Conservation (phyloP, 2,797 vertebrate species). For the Lerista edwardsae region DNA sequence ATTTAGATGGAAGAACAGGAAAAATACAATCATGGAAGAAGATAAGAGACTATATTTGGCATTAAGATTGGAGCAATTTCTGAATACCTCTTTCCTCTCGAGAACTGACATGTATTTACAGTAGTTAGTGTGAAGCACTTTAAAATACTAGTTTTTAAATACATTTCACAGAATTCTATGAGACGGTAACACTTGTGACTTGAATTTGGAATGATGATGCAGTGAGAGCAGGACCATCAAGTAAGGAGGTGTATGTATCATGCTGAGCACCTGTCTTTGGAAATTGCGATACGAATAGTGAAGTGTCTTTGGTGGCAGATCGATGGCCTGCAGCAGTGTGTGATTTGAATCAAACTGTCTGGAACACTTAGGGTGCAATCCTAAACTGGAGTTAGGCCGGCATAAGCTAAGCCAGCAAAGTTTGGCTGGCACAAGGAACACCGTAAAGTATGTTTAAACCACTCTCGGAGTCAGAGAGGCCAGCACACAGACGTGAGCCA, state of each 20-base stretch:
- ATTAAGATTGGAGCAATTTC: conserved; percentile 48
- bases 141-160: conserved; percentile 57
- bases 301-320: background rate
- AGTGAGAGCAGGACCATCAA: background rate
- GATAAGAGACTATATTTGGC: conserved; percentile 57
- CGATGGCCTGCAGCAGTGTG: background rate
- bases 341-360: background rate
- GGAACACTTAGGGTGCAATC: too few species aligned
- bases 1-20: conserved; percentile 35
- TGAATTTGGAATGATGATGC: background rate
- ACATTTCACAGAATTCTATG: conserved; percentile 25
- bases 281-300: background rate
- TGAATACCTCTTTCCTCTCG: conserved; percentile 48
- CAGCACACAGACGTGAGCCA: too few species aligned
- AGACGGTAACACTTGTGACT: conserved; percentile 29
- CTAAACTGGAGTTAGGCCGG: too few species aligned
- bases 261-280: background rate
- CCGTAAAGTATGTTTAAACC: too few species aligned
- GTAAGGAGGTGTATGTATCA: background rate
- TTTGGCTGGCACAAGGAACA: too few species aligned
- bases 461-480: too few species aligned
- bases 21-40: conserved; percentile 45
- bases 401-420: too few species aligned
- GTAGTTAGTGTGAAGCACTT: conserved; percentile 61
- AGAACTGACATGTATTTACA: conserved; percentile 47